phyloP scores from a whole-genome alignment of 2,888 invertebrate species.

The Lasius platythorax region DNA sequence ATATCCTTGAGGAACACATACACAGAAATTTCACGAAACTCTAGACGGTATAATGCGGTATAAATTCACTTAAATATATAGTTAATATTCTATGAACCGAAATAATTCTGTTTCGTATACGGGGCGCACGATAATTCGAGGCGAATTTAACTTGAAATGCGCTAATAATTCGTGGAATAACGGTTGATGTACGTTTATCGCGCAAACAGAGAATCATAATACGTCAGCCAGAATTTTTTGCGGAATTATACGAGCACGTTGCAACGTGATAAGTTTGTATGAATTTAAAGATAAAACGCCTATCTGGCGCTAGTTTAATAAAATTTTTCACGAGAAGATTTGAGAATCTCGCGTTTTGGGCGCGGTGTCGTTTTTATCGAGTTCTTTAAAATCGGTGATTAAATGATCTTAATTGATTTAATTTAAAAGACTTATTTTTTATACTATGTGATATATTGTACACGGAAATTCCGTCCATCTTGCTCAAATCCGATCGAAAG shows the following conservation, averaged over 20 bases:
- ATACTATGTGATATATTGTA: not conserved
- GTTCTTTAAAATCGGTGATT: not conserved
- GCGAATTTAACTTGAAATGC: constrained; percentile 9
- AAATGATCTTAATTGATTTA: constrained; percentile 15
- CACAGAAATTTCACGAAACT: not conserved
- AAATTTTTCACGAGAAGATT: not conserved
- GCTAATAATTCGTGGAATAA: constrained; percentile 19
- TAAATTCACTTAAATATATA: constrained; percentile 21
- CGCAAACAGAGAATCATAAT: constrained; percentile 3
- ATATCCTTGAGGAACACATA: not conserved
- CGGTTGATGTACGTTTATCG: constrained; percentile 16
- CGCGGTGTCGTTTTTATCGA: not conserved
- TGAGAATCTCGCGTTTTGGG: not conserved
- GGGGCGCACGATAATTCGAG: not conserved
- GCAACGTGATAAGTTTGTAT: not conserved
- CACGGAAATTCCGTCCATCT: constrained; percentile 4
- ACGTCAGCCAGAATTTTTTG: not conserved
- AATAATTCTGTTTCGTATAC: constrained; percentile 24
- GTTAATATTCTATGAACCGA: not conserved
- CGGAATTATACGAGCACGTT: not conserved
- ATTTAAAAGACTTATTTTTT: not conserved
- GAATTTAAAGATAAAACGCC: not conserved
- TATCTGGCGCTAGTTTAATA: not conserved
- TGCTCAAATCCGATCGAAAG: constrained; percentile 30
- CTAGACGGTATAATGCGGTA: constrained; percentile 5